Conservation (phyloP, 2,888 invertebrate genomes). For the Drosophila meridionalis region DNA sequence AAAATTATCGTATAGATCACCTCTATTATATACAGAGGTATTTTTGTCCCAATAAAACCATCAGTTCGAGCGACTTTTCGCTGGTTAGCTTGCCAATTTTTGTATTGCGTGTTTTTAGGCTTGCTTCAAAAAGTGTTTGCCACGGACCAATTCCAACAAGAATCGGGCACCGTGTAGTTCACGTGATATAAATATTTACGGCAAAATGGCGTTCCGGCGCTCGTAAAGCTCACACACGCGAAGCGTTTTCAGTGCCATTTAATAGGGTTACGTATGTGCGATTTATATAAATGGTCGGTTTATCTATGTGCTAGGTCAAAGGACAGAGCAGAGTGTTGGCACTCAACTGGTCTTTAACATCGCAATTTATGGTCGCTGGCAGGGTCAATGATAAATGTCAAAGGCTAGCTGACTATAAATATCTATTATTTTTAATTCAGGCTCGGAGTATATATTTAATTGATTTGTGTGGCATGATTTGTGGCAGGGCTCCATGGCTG, state of each 20-base stretch:
- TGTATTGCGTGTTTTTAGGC: constrained; percentile 43
- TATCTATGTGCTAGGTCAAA: constrained; percentile 4
- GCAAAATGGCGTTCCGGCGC: constrained; percentile 13
- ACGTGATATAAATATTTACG: constrained; percentile 41
- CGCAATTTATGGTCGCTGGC: constrained; percentile 46
- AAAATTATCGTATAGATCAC: not conserved
- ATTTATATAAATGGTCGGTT: constrained; percentile 12
- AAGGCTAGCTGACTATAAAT: constrained; percentile 34
- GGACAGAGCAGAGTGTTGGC: not conserved
- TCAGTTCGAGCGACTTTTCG: not conserved
- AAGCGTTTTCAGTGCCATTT: constrained; percentile 43
- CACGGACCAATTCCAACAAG: constrained; percentile 56
- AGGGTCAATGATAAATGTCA: constrained; percentile 30
- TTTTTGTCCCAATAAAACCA: not conserved
- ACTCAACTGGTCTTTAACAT: constrained; percentile 30
- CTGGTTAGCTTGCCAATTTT: constrained; percentile 46
- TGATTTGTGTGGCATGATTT: constrained; percentile 8
- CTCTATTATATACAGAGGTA: not conserved
- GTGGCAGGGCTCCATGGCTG: not conserved
- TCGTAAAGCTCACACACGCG: constrained; percentile 45
- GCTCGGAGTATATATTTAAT: constrained; percentile 8
- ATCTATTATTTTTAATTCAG: constrained; percentile 30
- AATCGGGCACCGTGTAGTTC: constrained; percentile 64
- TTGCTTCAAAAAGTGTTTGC: constrained; percentile 31
- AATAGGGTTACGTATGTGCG: constrained; percentile 16